Evolutionary conservation across 2,797 vertebrate genomes (phyloP), one percentile per base, ranked within the genome.

Genomic region (Helicolenus hilgendorfi): DNA sequence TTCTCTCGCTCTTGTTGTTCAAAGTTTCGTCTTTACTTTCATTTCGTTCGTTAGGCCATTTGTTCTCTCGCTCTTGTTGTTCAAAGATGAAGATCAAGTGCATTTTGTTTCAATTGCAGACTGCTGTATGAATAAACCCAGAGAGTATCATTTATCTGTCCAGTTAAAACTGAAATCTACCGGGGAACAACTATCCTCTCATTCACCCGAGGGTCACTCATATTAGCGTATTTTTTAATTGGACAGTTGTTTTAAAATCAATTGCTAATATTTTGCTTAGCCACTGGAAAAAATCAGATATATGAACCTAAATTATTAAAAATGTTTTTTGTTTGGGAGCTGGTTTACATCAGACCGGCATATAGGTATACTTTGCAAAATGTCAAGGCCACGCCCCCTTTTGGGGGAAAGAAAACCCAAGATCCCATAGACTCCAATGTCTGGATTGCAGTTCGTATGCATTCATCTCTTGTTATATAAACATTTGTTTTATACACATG

Each of bases 1-100:
- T 83, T 89, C 83, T 77, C 26, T 70, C 49, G 18, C 65, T 86
- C 77, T 24, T 63, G 2, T 11, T n/a, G 33, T 59, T 11, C n/a
- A n/a, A n/a, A n/a, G n/a, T 58, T 33, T 8, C 0, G 1, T 18
- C 5, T 64, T 13, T 4, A 15, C 5, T 58, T 15, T 53, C 2
- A 10, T 13, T 82, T 87, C 84, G 89, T 81, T 87, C 75, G 1
- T 29, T 9, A 7, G 56, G 76, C 14, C 27, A 24, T 89, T 84
- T 91, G 81, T 83, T 89, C 83, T 77, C 26, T 70, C 49, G 18
- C 65, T 86, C 77, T 24, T 63, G 4, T 33, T 79, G 27, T 65
- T 77, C 63, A 59, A 22, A 72, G 11, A 63, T 20, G 24, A 18
- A 2, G 13, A 55, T 22, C 35, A 33, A 29, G 11, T 2, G 14